These are phyloP conservation scores for Megastigmus dorsalis DNA, from an alignment of 2,888 invertebrate species.

Conservation along the genomic window DNA sequence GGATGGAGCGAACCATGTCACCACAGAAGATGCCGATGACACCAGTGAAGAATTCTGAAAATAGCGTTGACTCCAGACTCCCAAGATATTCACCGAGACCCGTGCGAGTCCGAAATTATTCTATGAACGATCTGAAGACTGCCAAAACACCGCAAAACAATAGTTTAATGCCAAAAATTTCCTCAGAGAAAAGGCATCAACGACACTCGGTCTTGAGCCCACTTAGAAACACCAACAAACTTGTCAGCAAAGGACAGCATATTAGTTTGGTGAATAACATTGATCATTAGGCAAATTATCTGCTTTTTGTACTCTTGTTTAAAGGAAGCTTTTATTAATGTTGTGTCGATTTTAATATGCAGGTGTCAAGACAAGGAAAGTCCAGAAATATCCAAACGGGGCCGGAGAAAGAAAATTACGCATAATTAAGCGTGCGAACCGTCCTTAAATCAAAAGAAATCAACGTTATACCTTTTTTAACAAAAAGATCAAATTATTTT, in stretches of 20 bases:
- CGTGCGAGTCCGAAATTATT: conserved; percentile 34
- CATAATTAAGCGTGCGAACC: too few species aligned
- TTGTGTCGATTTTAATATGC: neutral
- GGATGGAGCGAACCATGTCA: conserved; percentile 40
- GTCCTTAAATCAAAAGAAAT: neutral
- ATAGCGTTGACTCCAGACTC: conserved; percentile 26
- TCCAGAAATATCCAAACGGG: conserved; percentile 18
- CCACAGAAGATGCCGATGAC: conserved; percentile 43
- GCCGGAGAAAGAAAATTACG: conserved; percentile 67
- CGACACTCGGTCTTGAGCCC: conserved; percentile 58
- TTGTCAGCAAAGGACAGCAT: conserved; percentile 60
- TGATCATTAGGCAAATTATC: too few species aligned
- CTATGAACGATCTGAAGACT: conserved; percentile 39
- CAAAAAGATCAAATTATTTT: conserved; percentile 33
- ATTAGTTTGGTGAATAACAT: conserved; percentile 65
- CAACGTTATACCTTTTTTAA: neutral
- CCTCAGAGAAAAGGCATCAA: conserved; percentile 18
- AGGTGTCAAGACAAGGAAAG: conserved; percentile 40
- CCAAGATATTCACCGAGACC: conserved; percentile 49
- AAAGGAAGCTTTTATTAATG: too few species aligned
- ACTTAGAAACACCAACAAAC: conserved; percentile 63
- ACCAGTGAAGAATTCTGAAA: conserved; percentile 33
- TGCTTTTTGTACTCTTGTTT: too few species aligned
- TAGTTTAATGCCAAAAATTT: neutral
- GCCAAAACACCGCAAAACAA: conserved; percentile 18